phyloP scores from a whole-genome alignment of 2,888 invertebrate species.

The Pycnomerus fuliginosus region DNA sequence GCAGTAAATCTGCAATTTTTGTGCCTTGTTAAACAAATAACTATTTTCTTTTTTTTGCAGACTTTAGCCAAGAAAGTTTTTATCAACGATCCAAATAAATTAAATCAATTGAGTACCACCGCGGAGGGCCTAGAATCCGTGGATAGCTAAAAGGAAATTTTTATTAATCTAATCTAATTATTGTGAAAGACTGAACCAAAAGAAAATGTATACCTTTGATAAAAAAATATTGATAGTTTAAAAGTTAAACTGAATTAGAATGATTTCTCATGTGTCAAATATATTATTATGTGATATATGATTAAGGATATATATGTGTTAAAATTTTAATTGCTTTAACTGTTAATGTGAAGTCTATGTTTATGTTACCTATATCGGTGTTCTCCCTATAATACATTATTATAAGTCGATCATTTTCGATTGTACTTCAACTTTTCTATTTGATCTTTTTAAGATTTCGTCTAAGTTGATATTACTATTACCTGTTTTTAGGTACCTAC shows the following conservation, averaged over 20 bases:
- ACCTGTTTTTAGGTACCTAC: conserved; percentile 27
- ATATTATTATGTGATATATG: conserved; percentile 49
- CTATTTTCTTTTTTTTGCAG: conserved; percentile 54
- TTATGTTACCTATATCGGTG: background rate
- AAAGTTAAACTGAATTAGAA: conserved; percentile 7
- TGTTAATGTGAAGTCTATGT: conserved; percentile 4
- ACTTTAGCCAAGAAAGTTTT: conserved; percentile 77
- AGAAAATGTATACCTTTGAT: conserved; percentile 43
- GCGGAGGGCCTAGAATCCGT: conserved; percentile 37
- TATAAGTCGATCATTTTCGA: conserved; percentile 7
- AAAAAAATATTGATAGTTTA: conserved; percentile 28
- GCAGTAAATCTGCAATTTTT: conserved; percentile 4
- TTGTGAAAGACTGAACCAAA: conserved; percentile 42
- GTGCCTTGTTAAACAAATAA: background rate
- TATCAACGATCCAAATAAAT: conserved; percentile 77
- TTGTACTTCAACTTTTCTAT: conserved; percentile 4
- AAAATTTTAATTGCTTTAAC: conserved; percentile 5
- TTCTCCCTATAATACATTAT: no score
- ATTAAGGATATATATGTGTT: conserved; percentile 27
- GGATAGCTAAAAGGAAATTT: conserved; percentile 30
- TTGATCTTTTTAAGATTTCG: conserved; percentile 21
- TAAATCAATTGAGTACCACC: conserved; percentile 55
- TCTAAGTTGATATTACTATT: conserved; percentile 22
- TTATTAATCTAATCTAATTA: conserved; percentile 26
- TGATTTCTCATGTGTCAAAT: conserved; percentile 49